Conservation (phyloP, 2,113 vertebrate species). For the Rhineura floridana region DNA sequence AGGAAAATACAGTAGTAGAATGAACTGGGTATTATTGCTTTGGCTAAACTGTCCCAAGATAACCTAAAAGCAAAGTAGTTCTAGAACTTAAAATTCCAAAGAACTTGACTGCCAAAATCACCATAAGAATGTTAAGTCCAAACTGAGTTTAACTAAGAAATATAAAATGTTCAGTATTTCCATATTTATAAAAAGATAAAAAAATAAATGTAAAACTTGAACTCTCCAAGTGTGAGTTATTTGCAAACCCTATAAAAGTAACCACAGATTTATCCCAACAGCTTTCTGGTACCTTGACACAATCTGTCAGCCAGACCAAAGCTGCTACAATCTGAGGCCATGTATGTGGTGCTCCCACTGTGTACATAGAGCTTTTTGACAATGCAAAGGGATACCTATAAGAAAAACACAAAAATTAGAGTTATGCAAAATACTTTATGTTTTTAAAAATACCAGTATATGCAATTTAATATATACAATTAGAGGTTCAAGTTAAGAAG, state of each 20-base stretch:
- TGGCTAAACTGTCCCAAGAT: background rate
- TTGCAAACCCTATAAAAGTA: background rate
- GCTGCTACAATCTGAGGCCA: constrained; percentile 95
- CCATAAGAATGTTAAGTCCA: background rate
- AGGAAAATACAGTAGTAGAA: background rate
- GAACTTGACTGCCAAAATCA: background rate
- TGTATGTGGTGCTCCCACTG: constrained; percentile 94
- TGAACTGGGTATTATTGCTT: background rate
- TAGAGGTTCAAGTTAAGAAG: background rate
- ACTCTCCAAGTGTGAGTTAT: background rate
- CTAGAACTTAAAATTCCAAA: background rate
- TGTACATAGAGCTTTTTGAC: constrained; percentile 96
- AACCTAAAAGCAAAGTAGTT: background rate
- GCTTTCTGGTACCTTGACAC: constrained; percentile 82
- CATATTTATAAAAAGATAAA: background rate
- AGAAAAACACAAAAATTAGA: background rate
- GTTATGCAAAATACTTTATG: background rate
- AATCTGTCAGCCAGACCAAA: constrained; percentile 93
- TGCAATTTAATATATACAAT: background rate
- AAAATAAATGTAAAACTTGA: background rate
- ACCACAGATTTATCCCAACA: background rate
- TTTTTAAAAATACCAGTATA: background rate
- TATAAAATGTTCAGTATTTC: background rate
- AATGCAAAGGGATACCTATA: constrained; percentile 91
- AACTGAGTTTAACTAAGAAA: background rate